Percentiles rank a stretch among this genome's conserved stretches.
Conservation (phyloP, 2,113 vertebrate genomes). For the Melanotaenia duboulayi region DNA sequence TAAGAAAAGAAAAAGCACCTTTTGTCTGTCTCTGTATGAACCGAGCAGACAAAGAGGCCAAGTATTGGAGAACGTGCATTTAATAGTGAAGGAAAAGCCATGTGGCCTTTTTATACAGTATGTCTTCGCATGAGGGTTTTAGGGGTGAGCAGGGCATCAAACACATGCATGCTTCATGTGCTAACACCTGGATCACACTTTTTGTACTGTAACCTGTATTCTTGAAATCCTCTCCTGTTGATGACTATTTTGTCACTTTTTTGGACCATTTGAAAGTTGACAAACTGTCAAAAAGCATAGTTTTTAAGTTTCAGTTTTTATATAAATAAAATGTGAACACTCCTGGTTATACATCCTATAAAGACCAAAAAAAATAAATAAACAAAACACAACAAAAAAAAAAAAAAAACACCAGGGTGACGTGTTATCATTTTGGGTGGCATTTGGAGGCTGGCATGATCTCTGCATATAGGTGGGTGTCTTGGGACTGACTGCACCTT, state of each 20-base stretch:
- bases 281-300: constrained; percentile 49
- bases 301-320: constrained; percentile 64
- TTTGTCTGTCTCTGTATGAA: constrained; percentile 51
- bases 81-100: constrained; percentile 77
- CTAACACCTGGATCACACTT: constrained; percentile 68
- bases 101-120: constrained; percentile 79
- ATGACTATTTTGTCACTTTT: constrained; percentile 64
- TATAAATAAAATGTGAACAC: constrained; percentile 78
- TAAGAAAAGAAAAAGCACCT: constrained; percentile 56
- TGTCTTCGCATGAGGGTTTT: constrained; percentile 66
- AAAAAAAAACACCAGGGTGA: constrained; percentile 51
- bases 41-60: constrained; percentile 57
- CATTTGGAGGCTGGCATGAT: constrained; percentile 17
- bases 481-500: constrained; percentile 37
- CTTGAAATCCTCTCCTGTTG: constrained; percentile 74
- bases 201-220: constrained; percentile 82
- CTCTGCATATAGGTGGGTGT: constrained; percentile 31
- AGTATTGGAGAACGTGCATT: constrained; percentile 55
- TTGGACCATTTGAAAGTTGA: constrained; percentile 55
- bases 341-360: constrained; percentile 51
- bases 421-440: constrained; percentile 47
- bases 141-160: constrained; percentile 56
- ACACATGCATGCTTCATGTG: constrained; percentile 76
- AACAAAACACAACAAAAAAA: constrained; percentile 8
- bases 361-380: constrained; percentile 40